These are phyloP conservation scores for Nycticryphes semicollaris DNA, from an alignment of 2,113 vertebrate genomes.

Conservation along the genomic window DNA sequence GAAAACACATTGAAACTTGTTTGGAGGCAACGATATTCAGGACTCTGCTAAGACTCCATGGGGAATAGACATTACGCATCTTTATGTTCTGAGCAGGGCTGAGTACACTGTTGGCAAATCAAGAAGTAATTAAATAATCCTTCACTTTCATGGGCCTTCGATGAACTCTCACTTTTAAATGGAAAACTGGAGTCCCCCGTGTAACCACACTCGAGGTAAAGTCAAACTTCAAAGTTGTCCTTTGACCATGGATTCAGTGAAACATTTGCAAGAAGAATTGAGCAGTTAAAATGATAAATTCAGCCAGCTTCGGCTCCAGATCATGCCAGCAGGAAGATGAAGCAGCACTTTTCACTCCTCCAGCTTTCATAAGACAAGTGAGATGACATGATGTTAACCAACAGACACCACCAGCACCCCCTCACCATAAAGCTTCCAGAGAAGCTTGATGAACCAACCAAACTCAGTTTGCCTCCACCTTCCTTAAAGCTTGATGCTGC, in stretches of 20 bases:
- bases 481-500: not conserved
- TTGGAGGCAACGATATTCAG: not conserved
- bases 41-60: not conserved
- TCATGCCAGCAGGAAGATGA: not conserved
- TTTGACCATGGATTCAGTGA: not conserved
- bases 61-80: not conserved
- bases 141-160: not conserved
- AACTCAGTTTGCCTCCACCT: not conserved
- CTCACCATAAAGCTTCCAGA: not conserved
- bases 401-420: not conserved
- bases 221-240: not conserved
- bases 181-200: not conserved
- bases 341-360: not conserved
- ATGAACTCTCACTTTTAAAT: constrained; percentile 2
- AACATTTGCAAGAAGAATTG: not conserved
- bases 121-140: constrained; percentile 51
- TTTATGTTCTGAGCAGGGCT: not conserved
- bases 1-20: not conserved
- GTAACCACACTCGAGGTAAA: not conserved
- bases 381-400: not conserved
- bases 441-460: fast-evolving
- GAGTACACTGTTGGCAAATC: not conserved
- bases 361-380: not conserved
- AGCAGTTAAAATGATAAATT: not conserved
- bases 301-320: not conserved